phyloP scores from a whole-genome alignment of 2,113 vertebrate genomes.

The Gorsachius goisagi region DNA sequence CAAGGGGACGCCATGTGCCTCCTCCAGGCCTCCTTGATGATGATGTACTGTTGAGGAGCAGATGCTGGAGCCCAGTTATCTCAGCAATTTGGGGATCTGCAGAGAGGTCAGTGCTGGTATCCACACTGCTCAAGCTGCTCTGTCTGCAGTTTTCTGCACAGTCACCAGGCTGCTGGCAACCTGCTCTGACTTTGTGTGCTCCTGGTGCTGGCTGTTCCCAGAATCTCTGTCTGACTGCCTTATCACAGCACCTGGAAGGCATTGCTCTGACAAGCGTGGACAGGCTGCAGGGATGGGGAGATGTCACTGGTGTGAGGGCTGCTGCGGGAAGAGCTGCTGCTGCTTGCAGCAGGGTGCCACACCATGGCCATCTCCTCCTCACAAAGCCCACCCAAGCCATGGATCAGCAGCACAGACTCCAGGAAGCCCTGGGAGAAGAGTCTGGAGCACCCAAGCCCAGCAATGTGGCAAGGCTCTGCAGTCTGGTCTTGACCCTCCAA shows the following conservation, averaged over 20 bases:
- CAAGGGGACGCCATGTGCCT: neutral
- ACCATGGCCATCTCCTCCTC: neutral
- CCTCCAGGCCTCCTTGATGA: neutral
- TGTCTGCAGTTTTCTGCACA: neutral
- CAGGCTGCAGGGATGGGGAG: neutral
- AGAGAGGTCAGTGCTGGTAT: neutral
- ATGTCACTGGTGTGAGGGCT: neutral
- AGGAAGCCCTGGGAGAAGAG: neutral
- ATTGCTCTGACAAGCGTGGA: neutral
- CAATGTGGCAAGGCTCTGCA: neutral
- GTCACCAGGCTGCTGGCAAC: neutral
- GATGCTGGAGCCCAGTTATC: neutral
- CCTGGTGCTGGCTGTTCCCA: neutral
- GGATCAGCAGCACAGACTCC: neutral
- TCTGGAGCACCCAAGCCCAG: neutral
- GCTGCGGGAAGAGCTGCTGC: neutral
- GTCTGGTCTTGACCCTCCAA: neutral
- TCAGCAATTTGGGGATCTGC: neutral
- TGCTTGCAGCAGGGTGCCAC: neutral
- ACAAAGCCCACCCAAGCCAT: fast-evolving
- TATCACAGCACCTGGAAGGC: neutral
- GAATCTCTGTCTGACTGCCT: neutral
- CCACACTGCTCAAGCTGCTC: neutral
- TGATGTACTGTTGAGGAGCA: neutral
- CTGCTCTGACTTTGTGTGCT: neutral